Percentiles rank a stretch among this genome's conserved stretches.
phyloP scores from a whole-genome alignment of 1,140 invertebrate species.

The Samia ricini region DNA sequence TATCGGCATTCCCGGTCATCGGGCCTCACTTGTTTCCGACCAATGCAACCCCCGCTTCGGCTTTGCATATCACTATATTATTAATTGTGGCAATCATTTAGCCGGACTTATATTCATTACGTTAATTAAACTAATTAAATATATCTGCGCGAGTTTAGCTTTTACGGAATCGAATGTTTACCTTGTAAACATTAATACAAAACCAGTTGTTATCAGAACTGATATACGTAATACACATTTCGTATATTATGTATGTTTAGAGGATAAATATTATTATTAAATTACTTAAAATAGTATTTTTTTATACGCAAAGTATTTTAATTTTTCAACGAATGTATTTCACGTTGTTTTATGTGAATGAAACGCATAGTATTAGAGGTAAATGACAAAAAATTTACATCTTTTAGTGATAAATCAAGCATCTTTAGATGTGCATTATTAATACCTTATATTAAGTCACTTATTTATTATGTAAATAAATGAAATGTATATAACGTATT shows the following conservation, averaged over 20 bases:
- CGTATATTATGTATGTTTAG: slow-evolving; percentile 22
- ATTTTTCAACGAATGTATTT: neutral
- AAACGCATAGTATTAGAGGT: no score
- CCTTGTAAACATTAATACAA: slow-evolving; percentile 7
- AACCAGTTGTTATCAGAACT: slow-evolving; percentile 9
- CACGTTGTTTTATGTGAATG: neutral
- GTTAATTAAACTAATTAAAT: neutral
- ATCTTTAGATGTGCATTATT: neutral
- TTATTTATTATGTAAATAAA: no score
- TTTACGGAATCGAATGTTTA: slow-evolving; percentile 6
- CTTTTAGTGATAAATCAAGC: neutral
- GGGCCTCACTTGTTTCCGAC: neutral
- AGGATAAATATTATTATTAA: slow-evolving; percentile 19
- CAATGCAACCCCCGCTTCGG: neutral
- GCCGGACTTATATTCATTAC: neutral
- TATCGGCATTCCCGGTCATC: slow-evolving; percentile 13
- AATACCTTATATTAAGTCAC: no score
- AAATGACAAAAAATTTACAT: no score
- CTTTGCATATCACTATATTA: neutral
- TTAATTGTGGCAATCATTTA: neutral
- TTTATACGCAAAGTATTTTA: neutral
- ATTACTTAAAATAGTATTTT: neutral
- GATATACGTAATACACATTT: slow-evolving; percentile 9
- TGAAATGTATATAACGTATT: neutral
- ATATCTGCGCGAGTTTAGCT: neutral